Conservation (phyloP, 2,888 invertebrate genomes). For the Rhaphigaster nebulosa region DNA sequence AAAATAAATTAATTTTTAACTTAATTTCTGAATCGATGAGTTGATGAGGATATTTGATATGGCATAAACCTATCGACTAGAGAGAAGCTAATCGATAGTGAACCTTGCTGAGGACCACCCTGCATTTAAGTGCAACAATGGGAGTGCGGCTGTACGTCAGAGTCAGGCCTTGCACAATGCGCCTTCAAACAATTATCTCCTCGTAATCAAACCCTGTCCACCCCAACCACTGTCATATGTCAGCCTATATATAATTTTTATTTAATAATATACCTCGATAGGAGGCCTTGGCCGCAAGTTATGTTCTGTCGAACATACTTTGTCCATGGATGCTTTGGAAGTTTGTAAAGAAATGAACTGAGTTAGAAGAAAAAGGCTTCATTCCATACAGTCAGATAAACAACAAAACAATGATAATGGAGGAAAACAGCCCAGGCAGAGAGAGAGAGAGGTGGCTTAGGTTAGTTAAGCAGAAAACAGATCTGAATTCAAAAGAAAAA, state of each 20-base stretch:
- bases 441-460: no score
- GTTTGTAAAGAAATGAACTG: not conserved
- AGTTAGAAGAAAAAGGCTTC: not conserved
- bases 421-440: no score
- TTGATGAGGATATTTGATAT: not conserved
- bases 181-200: slow-evolving; percentile 39
- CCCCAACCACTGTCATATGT: slow-evolving; percentile 24
- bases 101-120: slow-evolving; percentile 1
- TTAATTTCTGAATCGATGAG: not conserved
- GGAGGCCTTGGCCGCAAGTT: not conserved
- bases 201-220: slow-evolving; percentile 43
- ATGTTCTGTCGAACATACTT: not conserved
- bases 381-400: no score
- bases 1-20: not conserved
- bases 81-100: not conserved
- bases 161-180: slow-evolving; percentile 39
- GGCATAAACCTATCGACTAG: not conserved
- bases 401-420: no score
- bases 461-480: no score
- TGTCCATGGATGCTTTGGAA: not conserved
- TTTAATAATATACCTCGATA: not conserved
- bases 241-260: slow-evolving; percentile 21
- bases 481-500: no score
- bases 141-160: slow-evolving; percentile 28
- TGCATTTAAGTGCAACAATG: slow-evolving; percentile 49